Evolutionary conservation across 2,888 invertebrate genomes (phyloP), one percentile per base, ranked within the genome.

Genomic region (Dolichopus griseipennis): DNA sequence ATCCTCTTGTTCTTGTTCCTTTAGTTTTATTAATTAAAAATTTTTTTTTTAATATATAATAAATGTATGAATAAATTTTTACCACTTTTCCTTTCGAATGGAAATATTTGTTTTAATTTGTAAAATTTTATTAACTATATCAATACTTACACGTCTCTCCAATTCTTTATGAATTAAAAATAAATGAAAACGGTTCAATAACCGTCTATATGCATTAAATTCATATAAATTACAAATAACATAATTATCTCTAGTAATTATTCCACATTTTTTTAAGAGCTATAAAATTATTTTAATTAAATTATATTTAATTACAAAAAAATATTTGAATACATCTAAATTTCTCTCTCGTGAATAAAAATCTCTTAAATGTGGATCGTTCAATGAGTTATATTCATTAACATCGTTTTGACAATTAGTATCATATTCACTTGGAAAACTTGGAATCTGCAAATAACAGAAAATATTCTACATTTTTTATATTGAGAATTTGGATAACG

Each of bases 161-260:
- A 77, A 71, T 34, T 78, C 77, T 66, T 75, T 77, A 68, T 85
- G 83, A 69, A 87, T 83, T 67, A 83, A 79, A 68, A 85, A 85
- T 77, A 86, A 82, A 71, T 85, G 84, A 21, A 83, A 82, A 69
- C 84, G 84, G 72, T 85, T 84, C 67, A 88, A 76, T 72, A 85
- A 86, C 71, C 84, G 84, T 68, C 88, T 83, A 78, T 87, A 87
- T 71, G 85, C 83, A 75, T 88, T 88, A 75, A 88, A 88, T 73
- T 88, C 87, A 70, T 85, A 85, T 21, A 88, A 76, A 1, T 85
- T 84, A 75, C 88, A 88, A 1, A 87, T 84, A 0, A 88, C 87
- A 67, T 87, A 82, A 1, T 85, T 85, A 27, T 86, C 82, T 20
- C 83, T 79, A 0, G 87, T 87, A 70, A 87, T 84, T 73, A 83